Evolutionary conservation across 2,797 vertebrate species (phyloP).

Genomic region (Enteromius unitaeniatus): DNA sequence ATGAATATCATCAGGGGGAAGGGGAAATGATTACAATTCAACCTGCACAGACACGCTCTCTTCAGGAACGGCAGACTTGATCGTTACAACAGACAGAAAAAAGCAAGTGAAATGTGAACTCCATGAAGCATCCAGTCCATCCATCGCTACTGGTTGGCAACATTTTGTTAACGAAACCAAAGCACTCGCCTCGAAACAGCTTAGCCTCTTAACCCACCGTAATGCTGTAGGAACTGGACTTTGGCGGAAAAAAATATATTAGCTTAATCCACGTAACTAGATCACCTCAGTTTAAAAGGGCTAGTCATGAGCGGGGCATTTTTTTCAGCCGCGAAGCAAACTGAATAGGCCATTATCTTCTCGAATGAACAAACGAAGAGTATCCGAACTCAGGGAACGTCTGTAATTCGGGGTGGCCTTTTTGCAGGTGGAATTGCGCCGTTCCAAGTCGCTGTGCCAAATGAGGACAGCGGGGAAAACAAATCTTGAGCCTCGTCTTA

Average conservation of each 20-base stretch:
- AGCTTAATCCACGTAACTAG: slow-evolving; percentile 66
- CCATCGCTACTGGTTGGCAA: background rate
- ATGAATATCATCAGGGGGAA: background rate
- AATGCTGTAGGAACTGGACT: slow-evolving; percentile 61
- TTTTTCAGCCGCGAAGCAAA: slow-evolving; percentile 66
- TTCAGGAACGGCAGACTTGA: background rate
- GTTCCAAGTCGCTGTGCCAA: slow-evolving; percentile 29
- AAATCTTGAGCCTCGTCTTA: background rate
- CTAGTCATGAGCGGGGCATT: slow-evolving; percentile 64
- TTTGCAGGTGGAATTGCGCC: slow-evolving; percentile 27
- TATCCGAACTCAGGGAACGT: slow-evolving; percentile 30
- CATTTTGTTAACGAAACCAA: slow-evolving; percentile 6
- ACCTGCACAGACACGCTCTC: slow-evolving; percentile 17
- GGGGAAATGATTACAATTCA: slow-evolving; percentile 25
- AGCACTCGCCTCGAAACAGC: slow-evolving; percentile 54
- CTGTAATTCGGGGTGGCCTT: slow-evolving; percentile 19
- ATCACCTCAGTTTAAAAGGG: slow-evolving; percentile 58
- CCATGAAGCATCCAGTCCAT: background rate
- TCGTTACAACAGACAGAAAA: slow-evolving; percentile 6
- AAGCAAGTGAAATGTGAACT: background rate
- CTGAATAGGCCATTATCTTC: slow-evolving; percentile 67
- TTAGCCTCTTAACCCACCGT: slow-evolving; percentile 57
- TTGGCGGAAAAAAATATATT: slow-evolving; percentile 55
- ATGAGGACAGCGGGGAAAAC: slow-evolving; percentile 33
- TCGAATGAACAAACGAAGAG: slow-evolving; percentile 49